Evolutionary conservation across 2,113 vertebrate species (phyloP).

Genomic region (Fulmarus glacialis): DNA sequence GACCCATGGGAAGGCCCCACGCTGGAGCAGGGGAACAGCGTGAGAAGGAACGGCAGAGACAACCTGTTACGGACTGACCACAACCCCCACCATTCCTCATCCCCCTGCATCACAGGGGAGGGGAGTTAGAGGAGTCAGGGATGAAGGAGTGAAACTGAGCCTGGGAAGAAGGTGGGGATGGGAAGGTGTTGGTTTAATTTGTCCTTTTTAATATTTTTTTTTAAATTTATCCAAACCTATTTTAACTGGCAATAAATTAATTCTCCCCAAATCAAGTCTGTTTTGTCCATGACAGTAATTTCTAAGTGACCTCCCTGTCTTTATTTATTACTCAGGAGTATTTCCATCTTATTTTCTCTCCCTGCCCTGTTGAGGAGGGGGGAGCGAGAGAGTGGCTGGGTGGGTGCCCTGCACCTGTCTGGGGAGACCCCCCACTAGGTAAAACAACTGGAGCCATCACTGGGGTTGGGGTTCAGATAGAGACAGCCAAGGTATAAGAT

Average conservation of each 20-base stretch:
- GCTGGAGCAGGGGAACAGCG: neutral
- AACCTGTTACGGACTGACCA: neutral
- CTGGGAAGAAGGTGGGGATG: neutral
- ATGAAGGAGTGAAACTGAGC: neutral
- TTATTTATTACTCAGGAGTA: neutral
- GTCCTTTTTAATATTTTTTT: neutral
- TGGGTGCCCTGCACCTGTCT: neutral
- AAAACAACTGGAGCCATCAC: neutral
- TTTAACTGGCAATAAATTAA: neutral
- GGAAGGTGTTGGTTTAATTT: neutral
- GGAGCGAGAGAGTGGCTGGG: neutral
- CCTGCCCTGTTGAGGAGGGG: neutral
- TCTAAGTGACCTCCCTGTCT: neutral
- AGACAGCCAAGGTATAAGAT: neutral
- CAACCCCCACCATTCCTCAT: neutral
- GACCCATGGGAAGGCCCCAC: too few species aligned
- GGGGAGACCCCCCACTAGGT: neutral
- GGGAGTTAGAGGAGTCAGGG: neutral
- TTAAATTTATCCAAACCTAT: neutral
- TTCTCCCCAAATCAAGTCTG: neutral
- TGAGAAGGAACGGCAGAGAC: neutral
- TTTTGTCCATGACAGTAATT: rapidly evolving
- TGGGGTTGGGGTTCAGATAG: neutral
- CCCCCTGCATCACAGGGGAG: neutral
- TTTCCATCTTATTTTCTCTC: neutral